A percentile compares a stretch with the other conserved stretches of the same genome.
These are phyloP conservation scores for Morpho achilles DNA, from an alignment of 2,888 invertebrate genomes.

Conservation along the genomic window DNA sequence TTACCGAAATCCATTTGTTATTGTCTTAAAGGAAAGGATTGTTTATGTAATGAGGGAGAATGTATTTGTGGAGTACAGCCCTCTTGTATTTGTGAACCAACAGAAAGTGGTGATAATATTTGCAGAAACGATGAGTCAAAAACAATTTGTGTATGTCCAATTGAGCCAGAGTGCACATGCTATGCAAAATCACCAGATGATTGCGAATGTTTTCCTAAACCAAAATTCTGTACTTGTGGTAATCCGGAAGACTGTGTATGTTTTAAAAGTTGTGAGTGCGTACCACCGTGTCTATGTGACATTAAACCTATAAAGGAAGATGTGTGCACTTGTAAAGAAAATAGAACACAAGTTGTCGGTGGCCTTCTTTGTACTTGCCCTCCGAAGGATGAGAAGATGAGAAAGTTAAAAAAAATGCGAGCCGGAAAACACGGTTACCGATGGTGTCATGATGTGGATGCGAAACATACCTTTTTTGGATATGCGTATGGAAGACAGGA, in stretches of 20 bases:
- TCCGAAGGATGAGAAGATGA: conserved; percentile 34
- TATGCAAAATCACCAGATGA: conserved; percentile 29
- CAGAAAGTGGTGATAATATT: conserved; percentile 32
- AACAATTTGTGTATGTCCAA: conserved; percentile 48
- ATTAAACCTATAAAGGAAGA: conserved; percentile 33
- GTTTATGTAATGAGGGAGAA: conserved; percentile 42
- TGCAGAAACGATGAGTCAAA: conserved; percentile 44
- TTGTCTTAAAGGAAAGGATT: conserved; percentile 51
- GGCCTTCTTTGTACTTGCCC: conserved; percentile 44
- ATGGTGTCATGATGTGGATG: conserved; percentile 66
- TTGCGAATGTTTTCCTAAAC: conserved; percentile 51
- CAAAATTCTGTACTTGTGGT: conserved; percentile 48
- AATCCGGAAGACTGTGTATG: conserved; percentile 59
- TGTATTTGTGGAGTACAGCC: conserved; percentile 54
- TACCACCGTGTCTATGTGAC: conserved; percentile 56
- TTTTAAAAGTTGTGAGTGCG: conserved; percentile 49
- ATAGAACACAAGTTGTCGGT: conserved; percentile 30
- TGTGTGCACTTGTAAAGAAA: conserved; percentile 48
- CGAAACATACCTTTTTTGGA: conserved; percentile 64
- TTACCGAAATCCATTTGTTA: conserved; percentile 41
- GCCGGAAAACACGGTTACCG: conserved; percentile 62
- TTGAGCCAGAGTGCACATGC: conserved; percentile 45
- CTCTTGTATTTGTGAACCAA: conserved; percentile 51
- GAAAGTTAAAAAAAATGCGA: conserved; percentile 50
- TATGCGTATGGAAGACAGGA: conserved; percentile 58